Percentiles rank a stretch among this genome's conserved stretches.
phyloP scores from a whole-genome alignment of 2,113 vertebrate species.

The Trinectes maculatus region DNA sequence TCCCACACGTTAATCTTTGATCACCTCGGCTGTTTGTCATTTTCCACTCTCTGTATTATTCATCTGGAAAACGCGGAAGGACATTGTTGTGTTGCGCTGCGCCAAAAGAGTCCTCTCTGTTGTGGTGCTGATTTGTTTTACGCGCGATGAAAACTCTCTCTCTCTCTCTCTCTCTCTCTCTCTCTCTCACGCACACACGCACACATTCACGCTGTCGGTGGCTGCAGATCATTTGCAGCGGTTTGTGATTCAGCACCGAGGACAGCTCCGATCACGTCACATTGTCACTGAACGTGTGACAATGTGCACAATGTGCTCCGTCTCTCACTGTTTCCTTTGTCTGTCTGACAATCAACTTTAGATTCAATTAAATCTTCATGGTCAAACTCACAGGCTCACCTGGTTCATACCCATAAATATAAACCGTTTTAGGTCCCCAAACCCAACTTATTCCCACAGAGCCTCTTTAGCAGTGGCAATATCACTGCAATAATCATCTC shows the following conservation, averaged over 20 bases:
- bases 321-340: not conserved
- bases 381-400: not conserved
- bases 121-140: conserved; percentile 28
- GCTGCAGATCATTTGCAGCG: conserved; percentile 46
- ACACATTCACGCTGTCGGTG: not conserved
- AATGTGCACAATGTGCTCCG: too few species aligned
- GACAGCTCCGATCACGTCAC: conserved; percentile 51
- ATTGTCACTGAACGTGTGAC: too few species aligned
- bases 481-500: conserved; percentile 44
- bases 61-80: conserved; percentile 50
- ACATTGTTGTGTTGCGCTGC: conserved; percentile 5
- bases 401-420: not conserved
- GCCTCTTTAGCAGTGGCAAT: not conserved
- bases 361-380: not conserved
- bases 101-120: conserved; percentile 42
- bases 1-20: conserved; percentile 68
- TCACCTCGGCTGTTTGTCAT: conserved; percentile 61
- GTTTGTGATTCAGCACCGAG: conserved; percentile 59
- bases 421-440: not conserved
- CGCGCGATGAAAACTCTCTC: not conserved
- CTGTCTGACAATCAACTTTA: not conserved
- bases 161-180: too few species aligned
- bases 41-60: conserved; percentile 66
- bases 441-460: not conserved
- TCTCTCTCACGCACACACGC: not conserved